Evolutionary conservation across 1,140 invertebrate genomes (phyloP).

Genomic region (Branchinecta lindahli): DNA sequence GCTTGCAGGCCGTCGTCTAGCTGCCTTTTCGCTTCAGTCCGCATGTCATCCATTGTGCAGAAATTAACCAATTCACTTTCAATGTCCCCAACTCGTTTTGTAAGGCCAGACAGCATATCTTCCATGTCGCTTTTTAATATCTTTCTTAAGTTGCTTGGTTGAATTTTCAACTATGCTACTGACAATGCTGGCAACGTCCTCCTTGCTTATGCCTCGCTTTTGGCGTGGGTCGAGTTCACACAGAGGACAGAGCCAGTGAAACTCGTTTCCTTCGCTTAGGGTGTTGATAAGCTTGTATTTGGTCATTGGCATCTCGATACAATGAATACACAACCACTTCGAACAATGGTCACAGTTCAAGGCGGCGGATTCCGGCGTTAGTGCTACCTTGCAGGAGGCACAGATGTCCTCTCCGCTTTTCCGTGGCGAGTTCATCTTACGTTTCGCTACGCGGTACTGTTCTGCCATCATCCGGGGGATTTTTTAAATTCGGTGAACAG

Average conservation of each 20-base stretch:
- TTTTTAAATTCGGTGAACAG: constrained; percentile 6
- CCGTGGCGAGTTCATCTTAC: constrained; percentile 7
- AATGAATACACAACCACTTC: no score
- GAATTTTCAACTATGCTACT: not conserved
- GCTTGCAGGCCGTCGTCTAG: not conserved
- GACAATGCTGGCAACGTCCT: not conserved
- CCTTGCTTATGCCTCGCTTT: constrained; percentile 9
- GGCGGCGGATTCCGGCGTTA: no score
- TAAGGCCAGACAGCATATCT: constrained; percentile 4
- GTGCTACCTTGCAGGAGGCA: no score
- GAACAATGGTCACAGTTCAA: no score
- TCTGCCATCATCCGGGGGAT: not conserved
- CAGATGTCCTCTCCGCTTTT: constrained; percentile 7
- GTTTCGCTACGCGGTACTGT: constrained; percentile 7
- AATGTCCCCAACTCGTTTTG: constrained; percentile 10
- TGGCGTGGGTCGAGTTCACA: constrained; percentile 10
- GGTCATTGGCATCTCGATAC: no score
- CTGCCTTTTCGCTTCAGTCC: not conserved
- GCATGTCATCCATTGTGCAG: constrained; percentile 4
- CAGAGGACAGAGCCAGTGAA: constrained; percentile 8
- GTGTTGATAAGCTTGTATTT: not conserved
- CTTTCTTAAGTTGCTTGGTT: constrained; percentile 1
- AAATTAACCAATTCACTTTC: constrained; percentile 8
- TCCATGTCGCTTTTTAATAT: not conserved
- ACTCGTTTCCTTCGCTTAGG: not conserved